These are phyloP conservation scores for Hafferia zeledoni DNA, from an alignment of 2,797 vertebrate genomes.

Conservation along the genomic window DNA sequence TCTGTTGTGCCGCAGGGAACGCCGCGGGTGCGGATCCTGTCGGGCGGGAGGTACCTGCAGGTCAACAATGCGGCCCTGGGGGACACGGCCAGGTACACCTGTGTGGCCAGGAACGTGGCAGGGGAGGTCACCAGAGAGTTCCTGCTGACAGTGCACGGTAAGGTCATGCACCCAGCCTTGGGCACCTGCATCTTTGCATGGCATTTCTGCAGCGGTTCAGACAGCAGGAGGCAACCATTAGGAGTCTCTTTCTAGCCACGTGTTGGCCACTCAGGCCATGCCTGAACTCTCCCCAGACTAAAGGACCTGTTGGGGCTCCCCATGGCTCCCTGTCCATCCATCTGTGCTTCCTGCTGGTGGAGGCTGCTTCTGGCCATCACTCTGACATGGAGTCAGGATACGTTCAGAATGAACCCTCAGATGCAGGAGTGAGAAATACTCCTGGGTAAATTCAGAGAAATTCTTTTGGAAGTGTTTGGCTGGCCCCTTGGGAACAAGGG, in stretches of 20 bases:
- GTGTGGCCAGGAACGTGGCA: conserved; percentile 92
- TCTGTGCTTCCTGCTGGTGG: background rate
- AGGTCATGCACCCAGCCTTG: background rate
- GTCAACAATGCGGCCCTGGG: conserved; percentile 90
- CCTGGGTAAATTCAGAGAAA: background rate
- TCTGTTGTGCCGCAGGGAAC: conserved; percentile 78
- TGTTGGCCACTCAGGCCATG: background rate
- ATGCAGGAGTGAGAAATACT: background rate
- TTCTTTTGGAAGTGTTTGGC: background rate
- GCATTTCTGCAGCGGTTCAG: background rate
- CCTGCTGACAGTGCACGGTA: conserved; percentile 89
- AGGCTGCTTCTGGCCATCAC: background rate
- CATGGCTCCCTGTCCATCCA: rapidly evolving
- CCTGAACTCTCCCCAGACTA: background rate
- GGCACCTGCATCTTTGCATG: background rate
- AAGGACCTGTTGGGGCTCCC: background rate
- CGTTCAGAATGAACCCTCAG: background rate
- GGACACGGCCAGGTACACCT: conserved; percentile 89
- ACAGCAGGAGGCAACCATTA: background rate
- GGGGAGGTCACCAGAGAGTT: conserved; percentile 89
- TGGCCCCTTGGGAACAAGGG: background rate
- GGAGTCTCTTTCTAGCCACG: background rate
- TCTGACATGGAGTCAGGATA: rapidly evolving
- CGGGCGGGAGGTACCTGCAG: conserved; percentile 90
- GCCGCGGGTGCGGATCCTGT: conserved; percentile 89